Evolutionary conservation across 1,140 invertebrate species (phyloP).

Genomic region (Samia ricini): DNA sequence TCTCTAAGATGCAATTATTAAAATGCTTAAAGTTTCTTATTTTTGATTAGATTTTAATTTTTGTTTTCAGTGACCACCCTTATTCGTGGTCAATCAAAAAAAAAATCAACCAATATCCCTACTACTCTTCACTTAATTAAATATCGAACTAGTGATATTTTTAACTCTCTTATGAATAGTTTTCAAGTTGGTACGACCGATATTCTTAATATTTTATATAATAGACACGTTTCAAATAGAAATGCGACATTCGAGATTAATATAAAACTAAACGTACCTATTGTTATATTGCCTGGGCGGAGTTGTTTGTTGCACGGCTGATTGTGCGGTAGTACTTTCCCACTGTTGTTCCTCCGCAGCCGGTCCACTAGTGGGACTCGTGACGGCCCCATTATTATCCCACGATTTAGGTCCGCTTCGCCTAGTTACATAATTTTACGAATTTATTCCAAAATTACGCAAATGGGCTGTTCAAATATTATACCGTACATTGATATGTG

Average conservation of each 20-base stretch:
- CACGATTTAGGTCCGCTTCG: slow-evolving; percentile 28
- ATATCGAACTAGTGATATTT: background rate
- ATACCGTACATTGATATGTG: too few relatives aligned
- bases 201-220: background rate
- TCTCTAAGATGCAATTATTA: too few relatives aligned
- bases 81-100: too few relatives aligned
- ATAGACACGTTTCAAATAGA: background rate
- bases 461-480: too few relatives aligned
- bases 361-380: slow-evolving; percentile 1
- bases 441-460: too few relatives aligned
- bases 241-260: background rate
- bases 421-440: background rate
- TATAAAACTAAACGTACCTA: background rate
- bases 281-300: slow-evolving; percentile 29
- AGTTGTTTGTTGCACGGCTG: slow-evolving; percentile 23
- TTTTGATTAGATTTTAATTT: too few relatives aligned
- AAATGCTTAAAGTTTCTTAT: too few relatives aligned
- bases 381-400: slow-evolving; percentile 29
- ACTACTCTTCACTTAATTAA: background rate
- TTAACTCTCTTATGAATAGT: too few relatives aligned
- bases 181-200: too few relatives aligned
- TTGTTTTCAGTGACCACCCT: too few relatives aligned
- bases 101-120: too few relatives aligned
- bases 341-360: slow-evolving; percentile 35
- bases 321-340: slow-evolving; percentile 27